Conservation (phyloP, 2,113 vertebrate species). For the Phainopepla nitens region DNA sequence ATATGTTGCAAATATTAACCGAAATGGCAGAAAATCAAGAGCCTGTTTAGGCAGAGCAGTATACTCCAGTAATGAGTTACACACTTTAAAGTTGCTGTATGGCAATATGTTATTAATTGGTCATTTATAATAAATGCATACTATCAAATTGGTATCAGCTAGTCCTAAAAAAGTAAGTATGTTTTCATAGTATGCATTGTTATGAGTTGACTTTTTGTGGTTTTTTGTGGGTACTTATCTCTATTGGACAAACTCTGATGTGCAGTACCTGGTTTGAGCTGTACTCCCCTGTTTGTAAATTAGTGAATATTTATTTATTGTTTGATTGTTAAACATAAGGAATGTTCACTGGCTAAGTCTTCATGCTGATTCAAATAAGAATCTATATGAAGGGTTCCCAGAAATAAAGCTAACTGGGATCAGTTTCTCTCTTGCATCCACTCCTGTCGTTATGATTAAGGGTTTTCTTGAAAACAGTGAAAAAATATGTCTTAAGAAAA, state of each 20-base stretch:
- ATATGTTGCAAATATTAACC: not conserved
- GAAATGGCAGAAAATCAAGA: conserved; percentile 1
- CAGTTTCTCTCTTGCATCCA: not conserved
- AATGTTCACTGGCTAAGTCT: not conserved
- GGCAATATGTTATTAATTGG: conserved; percentile 30
- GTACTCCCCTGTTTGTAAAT: not conserved
- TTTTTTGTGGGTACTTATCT: not conserved
- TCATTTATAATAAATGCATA: conserved; percentile 21
- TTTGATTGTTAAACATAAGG: not conserved
- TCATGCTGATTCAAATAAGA: not conserved
- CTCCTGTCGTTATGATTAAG: not conserved
- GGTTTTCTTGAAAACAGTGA: not conserved
- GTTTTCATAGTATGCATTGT: not conserved
- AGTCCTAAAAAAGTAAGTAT: not conserved
- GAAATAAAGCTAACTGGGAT: not conserved
- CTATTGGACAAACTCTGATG: not conserved
- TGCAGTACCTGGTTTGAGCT: not conserved
- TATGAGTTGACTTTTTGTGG: not conserved
- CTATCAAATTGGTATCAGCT: conserved; percentile 1
- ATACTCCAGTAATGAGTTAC: not conserved
- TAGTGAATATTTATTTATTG: not conserved
- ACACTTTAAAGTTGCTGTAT: conserved; percentile 4
- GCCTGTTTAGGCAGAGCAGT: not conserved
- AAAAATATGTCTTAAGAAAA: not conserved
- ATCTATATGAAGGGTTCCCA: not conserved